A percentile compares a stretch with the other conserved stretches of the same genome.
These are phyloP conservation scores for Clivina fossor DNA, from an alignment of 2,888 invertebrate genomes.

Conservation along the genomic window DNA sequence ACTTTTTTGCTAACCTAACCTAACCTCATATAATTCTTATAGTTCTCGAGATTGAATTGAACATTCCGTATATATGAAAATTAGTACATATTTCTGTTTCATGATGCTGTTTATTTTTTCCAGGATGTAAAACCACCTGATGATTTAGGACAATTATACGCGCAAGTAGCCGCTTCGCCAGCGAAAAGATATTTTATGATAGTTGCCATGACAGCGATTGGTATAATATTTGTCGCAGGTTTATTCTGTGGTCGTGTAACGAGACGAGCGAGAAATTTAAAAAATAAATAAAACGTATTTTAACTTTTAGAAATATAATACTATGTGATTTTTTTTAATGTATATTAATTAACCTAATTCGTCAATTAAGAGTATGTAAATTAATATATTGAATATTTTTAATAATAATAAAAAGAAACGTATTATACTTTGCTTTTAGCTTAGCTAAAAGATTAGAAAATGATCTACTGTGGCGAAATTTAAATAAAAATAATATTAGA, in stretches of 20 bases:
- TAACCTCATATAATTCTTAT: too few relatives aligned
- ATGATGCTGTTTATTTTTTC: slow-evolving; percentile 6
- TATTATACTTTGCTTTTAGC: too few relatives aligned
- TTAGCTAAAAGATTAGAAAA: too few relatives aligned
- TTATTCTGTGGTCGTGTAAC: slow-evolving; percentile 91
- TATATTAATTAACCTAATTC: slow-evolving; percentile 23
- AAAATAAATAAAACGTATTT: slow-evolving; percentile 61
- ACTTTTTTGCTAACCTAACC: too few relatives aligned
- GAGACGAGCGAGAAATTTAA: slow-evolving; percentile 73
- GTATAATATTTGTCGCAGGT: slow-evolving; percentile 87
- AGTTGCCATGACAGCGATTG: slow-evolving; percentile 74
- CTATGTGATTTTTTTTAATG: slow-evolving; percentile 30
- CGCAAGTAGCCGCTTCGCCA: slow-evolving; percentile 81
- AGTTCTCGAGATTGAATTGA: too few relatives aligned
- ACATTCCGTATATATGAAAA: too few relatives aligned
- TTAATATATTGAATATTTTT: slow-evolving; percentile 29
- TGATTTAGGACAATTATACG: slow-evolving; percentile 77
- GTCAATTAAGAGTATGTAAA: slow-evolving; percentile 22
- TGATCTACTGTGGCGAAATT: too few relatives aligned
- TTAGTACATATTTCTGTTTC: too few relatives aligned
- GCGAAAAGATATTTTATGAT: slow-evolving; percentile 86
- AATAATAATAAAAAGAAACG: too few relatives aligned
- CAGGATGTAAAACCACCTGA: slow-evolving; percentile 71
- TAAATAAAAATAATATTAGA: too few relatives aligned
- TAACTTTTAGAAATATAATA: slow-evolving; percentile 13